Base-by-base conservation (phyloP, 1,140 invertebrate species). In the Rhopalosiphum padi region DNA sequence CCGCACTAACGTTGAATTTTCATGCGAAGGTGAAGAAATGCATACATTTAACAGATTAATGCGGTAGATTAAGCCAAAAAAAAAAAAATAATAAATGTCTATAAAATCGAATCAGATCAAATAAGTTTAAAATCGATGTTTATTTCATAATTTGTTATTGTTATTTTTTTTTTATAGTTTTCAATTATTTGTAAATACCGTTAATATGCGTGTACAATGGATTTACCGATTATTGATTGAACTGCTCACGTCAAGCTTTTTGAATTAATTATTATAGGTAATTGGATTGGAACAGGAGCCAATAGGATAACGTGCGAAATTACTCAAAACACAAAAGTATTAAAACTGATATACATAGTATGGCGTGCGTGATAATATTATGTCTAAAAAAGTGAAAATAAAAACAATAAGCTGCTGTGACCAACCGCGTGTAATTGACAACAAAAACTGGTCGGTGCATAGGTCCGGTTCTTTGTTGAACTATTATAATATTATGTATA, bases 401-500 rank as follows among this genome's bases (percentile, higher is more conserved):
- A n/a, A 77, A 77, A 77, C n/a, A 77, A 77, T 77, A 77, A n/a
- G 30, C 30, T n/a, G 30, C 60, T n/a, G n/a, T 18, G 60, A 77
- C 60, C 30, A 77, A 77, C 11, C 15, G n/a, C 60, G 30, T 4
- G 15, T 77, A 77, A 77, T 77, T n/a, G 60, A n/a, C n/a, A 77
- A 77, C 30, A 30, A 77, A n/a, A 77, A 77, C 60, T 77, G 30
- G 60, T 77, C n/a, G 30, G 15, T n/a, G 60, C 30, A 77, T 77
- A 77, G 60, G 60, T 77, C 60, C 60, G 60, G 60, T 77, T 77
- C 60, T 77, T 77, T 77, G 60, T 77, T 18, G 60, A n/a, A 77
- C 60, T n/a, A 77, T 77, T n/a, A 77, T n/a, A 77, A 77, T 77
- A n/a, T 77, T 77, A 18, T 77, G 60, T 77, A n/a, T n/a, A 77